A percentile compares a stretch with the other conserved stretches of the same genome.
Conservation (phyloP, 2,797 vertebrate species). For the Cynopterus sphinx region DNA sequence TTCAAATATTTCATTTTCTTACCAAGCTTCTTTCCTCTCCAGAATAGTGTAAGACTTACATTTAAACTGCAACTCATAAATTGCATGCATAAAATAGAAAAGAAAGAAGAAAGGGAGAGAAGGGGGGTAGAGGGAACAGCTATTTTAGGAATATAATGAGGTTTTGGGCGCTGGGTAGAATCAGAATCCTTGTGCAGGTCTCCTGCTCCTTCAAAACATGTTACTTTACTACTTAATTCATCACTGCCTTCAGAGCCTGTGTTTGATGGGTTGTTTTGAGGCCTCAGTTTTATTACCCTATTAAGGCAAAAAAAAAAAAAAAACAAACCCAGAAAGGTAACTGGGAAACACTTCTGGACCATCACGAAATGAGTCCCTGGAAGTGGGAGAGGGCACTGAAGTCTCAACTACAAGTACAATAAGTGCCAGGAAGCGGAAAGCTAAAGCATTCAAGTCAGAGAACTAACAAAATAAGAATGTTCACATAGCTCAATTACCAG, state of each 20-base stretch:
- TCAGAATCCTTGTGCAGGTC: neutral
- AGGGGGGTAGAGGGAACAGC: neutral
- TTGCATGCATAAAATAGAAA: neutral
- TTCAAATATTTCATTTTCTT: slow-evolving; percentile 31
- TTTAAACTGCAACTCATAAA: neutral
- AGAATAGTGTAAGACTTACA: neutral
- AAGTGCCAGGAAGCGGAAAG: slow-evolving; percentile 52
- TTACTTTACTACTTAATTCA: neutral
- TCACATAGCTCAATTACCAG: slow-evolving; percentile 67
- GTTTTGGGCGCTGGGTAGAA: neutral
- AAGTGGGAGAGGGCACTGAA: slow-evolving; percentile 46
- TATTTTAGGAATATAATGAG: neutral
- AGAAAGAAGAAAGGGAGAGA: neutral
- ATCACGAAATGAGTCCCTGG: neutral
- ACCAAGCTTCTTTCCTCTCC: neutral
- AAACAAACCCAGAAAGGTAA: neutral
- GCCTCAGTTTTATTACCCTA: neutral
- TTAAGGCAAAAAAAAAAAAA: slow-evolving; percentile 48
- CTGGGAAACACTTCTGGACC: neutral
- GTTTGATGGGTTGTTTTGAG: neutral
- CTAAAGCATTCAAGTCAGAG: slow-evolving; percentile 52
- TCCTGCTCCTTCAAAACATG: neutral
- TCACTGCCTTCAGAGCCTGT: neutral
- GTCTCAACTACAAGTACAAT: slow-evolving; percentile 41
- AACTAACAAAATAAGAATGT: slow-evolving; percentile 58